phyloP scores from a whole-genome alignment of 1,140 invertebrate genomes.

The Neodiprion fabricii region DNA sequence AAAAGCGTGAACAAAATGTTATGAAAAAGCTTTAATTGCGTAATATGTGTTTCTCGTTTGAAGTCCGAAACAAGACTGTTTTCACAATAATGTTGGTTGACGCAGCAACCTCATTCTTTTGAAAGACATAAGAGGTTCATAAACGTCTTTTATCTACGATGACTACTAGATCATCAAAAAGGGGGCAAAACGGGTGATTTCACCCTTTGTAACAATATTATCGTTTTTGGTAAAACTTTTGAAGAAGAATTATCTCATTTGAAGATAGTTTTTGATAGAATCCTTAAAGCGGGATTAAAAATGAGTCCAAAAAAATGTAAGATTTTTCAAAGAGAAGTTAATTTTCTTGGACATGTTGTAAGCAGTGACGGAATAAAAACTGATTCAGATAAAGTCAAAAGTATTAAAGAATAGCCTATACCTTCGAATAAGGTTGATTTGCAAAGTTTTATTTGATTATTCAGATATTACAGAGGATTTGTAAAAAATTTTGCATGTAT shows the following conservation, averaged over 20 bases:
- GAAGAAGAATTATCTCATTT: background rate
- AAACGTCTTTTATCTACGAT: too few species aligned
- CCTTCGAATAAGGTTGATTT: conserved; percentile 29
- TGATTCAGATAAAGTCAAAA: conserved; percentile 18
- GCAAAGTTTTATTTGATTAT: conserved; percentile 27
- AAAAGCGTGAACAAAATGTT: too few species aligned
- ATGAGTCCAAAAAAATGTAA: background rate
- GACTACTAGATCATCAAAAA: too few species aligned
- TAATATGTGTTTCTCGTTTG: too few species aligned
- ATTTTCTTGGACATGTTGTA: conserved; percentile 24
- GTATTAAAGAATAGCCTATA: conserved; percentile 16
- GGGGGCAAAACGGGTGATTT: too few species aligned
- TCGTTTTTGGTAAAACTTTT: background rate
- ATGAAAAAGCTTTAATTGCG: too few species aligned
- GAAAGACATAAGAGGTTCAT: too few species aligned
- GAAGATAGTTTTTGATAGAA: background rate
- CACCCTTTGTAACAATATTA: background rate
- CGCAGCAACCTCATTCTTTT: too few species aligned
- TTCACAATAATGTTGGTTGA: too few species aligned
- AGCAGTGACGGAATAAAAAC: conserved; percentile 11
- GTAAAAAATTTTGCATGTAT: background rate
- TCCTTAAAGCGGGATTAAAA: background rate
- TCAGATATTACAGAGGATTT: conserved; percentile 24
- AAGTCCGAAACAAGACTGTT: too few species aligned
- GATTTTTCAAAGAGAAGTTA: background rate